Conservation (phyloP, 2,888 invertebrate species). For the Euspilapteryx auroguttella region DNA sequence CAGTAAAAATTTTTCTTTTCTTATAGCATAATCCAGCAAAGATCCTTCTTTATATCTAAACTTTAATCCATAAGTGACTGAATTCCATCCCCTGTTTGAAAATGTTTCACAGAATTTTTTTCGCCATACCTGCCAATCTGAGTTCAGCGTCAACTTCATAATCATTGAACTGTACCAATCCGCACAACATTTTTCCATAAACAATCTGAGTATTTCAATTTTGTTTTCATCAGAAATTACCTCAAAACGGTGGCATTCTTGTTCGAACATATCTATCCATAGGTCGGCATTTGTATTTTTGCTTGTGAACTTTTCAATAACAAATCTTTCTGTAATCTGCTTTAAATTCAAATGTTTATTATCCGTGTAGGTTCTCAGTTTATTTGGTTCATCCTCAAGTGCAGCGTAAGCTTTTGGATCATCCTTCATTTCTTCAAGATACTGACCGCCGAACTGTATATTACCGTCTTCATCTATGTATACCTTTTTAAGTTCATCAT, state of each 20-base stretch:
- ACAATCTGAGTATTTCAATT: neutral
- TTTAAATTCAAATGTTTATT: neutral
- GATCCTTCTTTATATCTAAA: constrained; percentile 2
- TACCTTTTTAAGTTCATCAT: constrained; percentile 5
- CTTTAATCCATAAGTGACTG: neutral
- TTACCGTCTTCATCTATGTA: constrained; percentile 10
- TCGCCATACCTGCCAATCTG: neutral
- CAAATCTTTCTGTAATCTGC: constrained; percentile 1
- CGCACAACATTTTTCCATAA: neutral
- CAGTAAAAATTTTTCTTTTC: neutral
- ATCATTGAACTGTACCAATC: constrained; percentile 1
- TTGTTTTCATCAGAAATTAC: neutral
- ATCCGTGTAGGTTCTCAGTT: neutral
- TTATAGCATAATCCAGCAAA: constrained; percentile 3
- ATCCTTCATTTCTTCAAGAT: constrained; percentile 1
- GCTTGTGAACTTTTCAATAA: constrained; percentile 4
- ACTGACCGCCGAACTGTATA: constrained; percentile 8
- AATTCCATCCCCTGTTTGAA: neutral
- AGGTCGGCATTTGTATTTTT: neutral
- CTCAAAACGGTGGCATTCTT: neutral
- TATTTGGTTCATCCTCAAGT: neutral
- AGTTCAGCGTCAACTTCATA: neutral
- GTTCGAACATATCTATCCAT: neutral
- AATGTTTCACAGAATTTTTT: neutral
- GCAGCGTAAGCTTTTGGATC: too few species aligned